Conservation (phyloP, 2,113 vertebrate species). For the Marcusenius ussheri region DNA sequence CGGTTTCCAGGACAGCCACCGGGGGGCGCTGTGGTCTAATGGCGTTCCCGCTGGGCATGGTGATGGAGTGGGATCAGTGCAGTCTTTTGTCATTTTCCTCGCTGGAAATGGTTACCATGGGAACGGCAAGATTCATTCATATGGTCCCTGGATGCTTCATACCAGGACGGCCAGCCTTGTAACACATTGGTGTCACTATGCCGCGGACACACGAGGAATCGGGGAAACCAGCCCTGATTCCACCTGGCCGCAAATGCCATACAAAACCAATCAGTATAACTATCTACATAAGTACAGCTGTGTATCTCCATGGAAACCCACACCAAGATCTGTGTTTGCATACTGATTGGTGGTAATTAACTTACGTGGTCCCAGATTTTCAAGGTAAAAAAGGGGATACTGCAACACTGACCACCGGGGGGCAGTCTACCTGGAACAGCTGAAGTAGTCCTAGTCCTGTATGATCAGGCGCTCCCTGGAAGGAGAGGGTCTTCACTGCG, state of each 20-base stretch:
- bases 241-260: conserved; percentile 39
- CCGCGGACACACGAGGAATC: conserved; percentile 33
- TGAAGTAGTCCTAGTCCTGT: background rate
- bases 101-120: background rate
- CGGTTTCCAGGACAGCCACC: background rate
- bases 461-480: background rate
- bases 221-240: conserved; percentile 46
- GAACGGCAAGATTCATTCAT: background rate
- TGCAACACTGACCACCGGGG: conserved; percentile 20
- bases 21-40: background rate
- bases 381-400: conserved; percentile 22
- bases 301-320: conserved; percentile 7
- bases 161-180: conserved; percentile 16
- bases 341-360: conserved; percentile 25
- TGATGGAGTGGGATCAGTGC: background rate
- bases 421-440: conserved; percentile 4
- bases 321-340: conserved; percentile 24
- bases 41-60: background rate
- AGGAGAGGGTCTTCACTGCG: conserved; percentile 11
- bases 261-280: background rate
- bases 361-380: conserved; percentile 35
- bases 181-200: conserved; percentile 14
- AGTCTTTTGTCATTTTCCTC: background rate
- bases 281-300: conserved; percentile 19
- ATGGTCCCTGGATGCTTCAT: background rate